Base-by-base conservation (phyloP, 1,140 invertebrate species). In the Bradynema listronoti region DNA sequence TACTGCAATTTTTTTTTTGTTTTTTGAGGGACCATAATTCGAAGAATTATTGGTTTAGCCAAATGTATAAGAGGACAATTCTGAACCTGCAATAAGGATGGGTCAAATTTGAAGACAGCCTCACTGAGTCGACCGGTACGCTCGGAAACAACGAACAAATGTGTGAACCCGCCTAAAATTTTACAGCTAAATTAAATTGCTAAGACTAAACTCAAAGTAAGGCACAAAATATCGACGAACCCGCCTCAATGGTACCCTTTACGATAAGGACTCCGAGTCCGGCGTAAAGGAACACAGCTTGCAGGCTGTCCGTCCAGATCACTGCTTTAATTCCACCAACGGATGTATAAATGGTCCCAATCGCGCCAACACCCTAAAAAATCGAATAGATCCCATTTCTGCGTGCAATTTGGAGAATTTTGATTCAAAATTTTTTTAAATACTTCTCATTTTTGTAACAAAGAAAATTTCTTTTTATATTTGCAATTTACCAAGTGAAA, bases 241-340 rank as follows among this genome's bases (percentile, higher is more conserved):
- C 65, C 29, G 65, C 65, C 33, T 71, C 71, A 56, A 74, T 64
- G 2, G 73, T 72, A 19, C 70, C 70, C 34, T 55, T 59, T 36
- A 72, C 56, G 9, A 72, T 57, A 4, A 72, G 36, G 25, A 66
- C 32, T n/a, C 16, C 62, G 14, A 66, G 14, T 5, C 65, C 65
- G 1, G 49, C 19, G 34, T 72, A 56, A 22, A 66, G 47, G 36
- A 66, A 66, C 5, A 66, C 43, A 7, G 68, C 66, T 47, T 72
- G 69, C 4, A 75, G 19, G 6, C 58, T 68, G 30, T 75, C 69
- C 7, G 66, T 71, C 70, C 70, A 72, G 43, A 72, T 61, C 16
- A 72, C 70, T 24, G 70, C 70, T 25, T 75, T 75, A 14, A 72
- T 65, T 9, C 72, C 72, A 1, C 72, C 72, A 25, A 67, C 53